These are phyloP conservation scores for Rhinatrema bivittatum DNA, from an alignment of 2,797 vertebrate genomes.

Conservation along the genomic window DNA sequence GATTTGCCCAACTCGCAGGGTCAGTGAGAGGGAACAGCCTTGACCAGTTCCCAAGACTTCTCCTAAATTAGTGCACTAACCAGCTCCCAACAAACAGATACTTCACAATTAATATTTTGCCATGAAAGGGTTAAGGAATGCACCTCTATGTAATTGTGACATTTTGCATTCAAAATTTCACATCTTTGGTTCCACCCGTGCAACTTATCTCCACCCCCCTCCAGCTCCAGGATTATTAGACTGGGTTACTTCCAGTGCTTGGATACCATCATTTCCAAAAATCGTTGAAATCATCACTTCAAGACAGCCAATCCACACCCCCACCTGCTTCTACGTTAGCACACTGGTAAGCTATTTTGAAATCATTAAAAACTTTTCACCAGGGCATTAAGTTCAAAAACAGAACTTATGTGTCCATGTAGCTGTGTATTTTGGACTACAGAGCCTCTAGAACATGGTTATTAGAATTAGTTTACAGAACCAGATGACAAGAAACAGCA, in stretches of 20 bases:
- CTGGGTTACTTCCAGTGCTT: constrained; percentile 16
- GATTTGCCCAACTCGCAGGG: no score
- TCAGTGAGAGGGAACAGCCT: no score
- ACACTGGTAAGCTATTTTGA: no score
- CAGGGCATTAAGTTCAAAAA: constrained; percentile 35
- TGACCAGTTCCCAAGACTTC: no score
- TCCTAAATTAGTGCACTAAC: no score
- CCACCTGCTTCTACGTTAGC: constrained; percentile 31
- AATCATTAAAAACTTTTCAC: no score
- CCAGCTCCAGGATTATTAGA: neutral
- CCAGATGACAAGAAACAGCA: constrained; percentile 33
- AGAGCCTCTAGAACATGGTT: constrained; percentile 36
- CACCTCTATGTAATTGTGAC: constrained; percentile 20
- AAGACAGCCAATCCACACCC: constrained; percentile 25
- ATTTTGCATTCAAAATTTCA: constrained; percentile 20
- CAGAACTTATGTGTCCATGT: constrained; percentile 35
- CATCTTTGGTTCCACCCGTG: constrained; percentile 19
- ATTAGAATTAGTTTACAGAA: constrained; percentile 38
- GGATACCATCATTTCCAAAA: constrained; percentile 6
- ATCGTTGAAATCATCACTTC: constrained; percentile 13
- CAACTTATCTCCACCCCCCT: constrained; percentile 23
- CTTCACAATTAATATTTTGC: no score
- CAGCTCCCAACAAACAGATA: no score
- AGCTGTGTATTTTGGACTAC: constrained; percentile 34
- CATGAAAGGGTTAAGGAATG: no score